These are phyloP conservation scores for Drosophila percnosoma DNA, from an alignment of 2,888 invertebrate genomes.

Conservation along the genomic window DNA sequence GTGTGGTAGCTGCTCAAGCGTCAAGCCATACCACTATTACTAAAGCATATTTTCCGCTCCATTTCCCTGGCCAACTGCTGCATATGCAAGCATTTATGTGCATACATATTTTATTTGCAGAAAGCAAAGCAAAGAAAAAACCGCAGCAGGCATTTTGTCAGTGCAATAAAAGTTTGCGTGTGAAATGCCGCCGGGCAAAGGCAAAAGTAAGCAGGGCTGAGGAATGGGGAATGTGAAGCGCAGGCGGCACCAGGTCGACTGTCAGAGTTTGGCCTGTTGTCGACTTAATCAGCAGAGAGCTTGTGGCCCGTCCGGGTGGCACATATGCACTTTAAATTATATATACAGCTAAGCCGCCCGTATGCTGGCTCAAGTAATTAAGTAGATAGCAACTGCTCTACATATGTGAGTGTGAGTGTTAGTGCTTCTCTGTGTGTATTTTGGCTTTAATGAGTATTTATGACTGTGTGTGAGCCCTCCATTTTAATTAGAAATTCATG, in stretches of 20 bases:
- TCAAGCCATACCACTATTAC: conserved; percentile 50
- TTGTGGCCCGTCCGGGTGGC: conserved; percentile 34
- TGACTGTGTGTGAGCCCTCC: conserved; percentile 27
- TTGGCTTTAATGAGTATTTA: conserved; percentile 60
- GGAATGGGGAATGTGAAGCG: background rate
- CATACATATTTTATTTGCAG: conserved; percentile 47
- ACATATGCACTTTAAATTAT: conserved; percentile 78
- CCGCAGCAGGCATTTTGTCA: conserved; percentile 73
- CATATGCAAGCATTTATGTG: conserved; percentile 22
- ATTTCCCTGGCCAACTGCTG: conserved; percentile 62
- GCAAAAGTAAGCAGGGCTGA: no score
- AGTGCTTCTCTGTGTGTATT: conserved; percentile 20
- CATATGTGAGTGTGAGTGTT: conserved; percentile 20
- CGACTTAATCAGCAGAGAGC: conserved; percentile 73
- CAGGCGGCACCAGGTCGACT: background rate
- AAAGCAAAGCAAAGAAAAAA: conserved; percentile 41
- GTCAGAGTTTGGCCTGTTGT: conserved; percentile 51
- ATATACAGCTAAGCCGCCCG: conserved; percentile 53
- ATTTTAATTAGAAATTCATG: conserved; percentile 73
- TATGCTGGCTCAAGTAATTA: conserved; percentile 68
- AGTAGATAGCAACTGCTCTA: conserved; percentile 61
- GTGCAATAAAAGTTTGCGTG: conserved; percentile 81
- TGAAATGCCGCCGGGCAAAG: conserved; percentile 58
- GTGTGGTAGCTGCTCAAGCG: conserved; percentile 29
- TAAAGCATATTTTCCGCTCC: conserved; percentile 76